A percentile compares a stretch with the other conserved stretches of the same genome.
These are phyloP conservation scores for Eilema griseolum DNA, from an alignment of 2,888 invertebrate genomes.

Conservation along the genomic window DNA sequence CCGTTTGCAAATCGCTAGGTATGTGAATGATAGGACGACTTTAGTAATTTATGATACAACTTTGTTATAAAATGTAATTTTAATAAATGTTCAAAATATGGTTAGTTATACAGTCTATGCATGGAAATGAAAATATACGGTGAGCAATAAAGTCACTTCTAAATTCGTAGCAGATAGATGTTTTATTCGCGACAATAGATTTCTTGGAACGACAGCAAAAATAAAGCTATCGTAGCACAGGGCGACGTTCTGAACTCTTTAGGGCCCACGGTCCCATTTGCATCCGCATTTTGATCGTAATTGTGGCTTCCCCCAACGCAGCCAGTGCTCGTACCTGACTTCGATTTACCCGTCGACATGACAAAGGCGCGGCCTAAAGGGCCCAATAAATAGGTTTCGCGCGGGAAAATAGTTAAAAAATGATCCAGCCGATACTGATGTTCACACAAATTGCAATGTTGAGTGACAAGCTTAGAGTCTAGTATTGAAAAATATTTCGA, in stretches of 20 bases:
- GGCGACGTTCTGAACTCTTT: conserved; percentile 74
- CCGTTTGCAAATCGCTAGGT: conserved; percentile 4
- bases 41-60: conserved; percentile 20
- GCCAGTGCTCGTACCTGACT: conserved; percentile 76
- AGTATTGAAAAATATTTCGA: conserved; percentile 49
- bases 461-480: conserved; percentile 56
- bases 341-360: conserved; percentile 82
- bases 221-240: conserved; percentile 77
- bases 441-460: conserved; percentile 65
- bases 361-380: conserved; percentile 85
- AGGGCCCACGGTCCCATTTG: conserved; percentile 81
- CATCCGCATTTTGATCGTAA: conserved; percentile 82
- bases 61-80: conserved; percentile 28
- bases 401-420: conserved; percentile 83
- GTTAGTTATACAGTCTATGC: conserved; percentile 56
- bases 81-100: conserved; percentile 49
- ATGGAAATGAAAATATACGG: conserved; percentile 60
- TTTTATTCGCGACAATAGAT: conserved; percentile 83
- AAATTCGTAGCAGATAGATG: conserved; percentile 79
- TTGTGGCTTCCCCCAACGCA: conserved; percentile 75
- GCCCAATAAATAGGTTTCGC: conserved; percentile 80
- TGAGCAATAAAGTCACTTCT: conserved; percentile 74
- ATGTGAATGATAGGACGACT: conserved; percentile 16
- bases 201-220: conserved; percentile 80
- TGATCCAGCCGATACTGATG: conserved; percentile 53